phyloP scores from a whole-genome alignment of 2,113 vertebrate genomes.

The Polypterus bichir region DNA sequence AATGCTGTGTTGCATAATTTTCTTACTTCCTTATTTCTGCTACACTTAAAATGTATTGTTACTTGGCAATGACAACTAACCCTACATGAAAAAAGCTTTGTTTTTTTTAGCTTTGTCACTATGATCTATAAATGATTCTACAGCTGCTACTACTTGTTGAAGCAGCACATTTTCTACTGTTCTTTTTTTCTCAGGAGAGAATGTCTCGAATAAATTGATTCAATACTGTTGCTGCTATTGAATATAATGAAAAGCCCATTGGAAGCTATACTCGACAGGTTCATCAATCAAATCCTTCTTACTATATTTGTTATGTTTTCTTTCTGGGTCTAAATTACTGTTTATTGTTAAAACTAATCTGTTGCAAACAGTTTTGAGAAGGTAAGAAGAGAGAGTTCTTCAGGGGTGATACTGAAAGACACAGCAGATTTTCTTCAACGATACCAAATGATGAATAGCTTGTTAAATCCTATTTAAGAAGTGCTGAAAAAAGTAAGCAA shows the following conservation, averaged over 20 bases:
- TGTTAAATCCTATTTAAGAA: conserved; percentile 28
- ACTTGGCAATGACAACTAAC: too few species aligned
- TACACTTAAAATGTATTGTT: too few species aligned
- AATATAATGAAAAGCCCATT: conserved; percentile 29
- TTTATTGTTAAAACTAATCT: conserved; percentile 45
- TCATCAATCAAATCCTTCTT: conserved; percentile 36
- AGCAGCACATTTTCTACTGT: conserved; percentile 25
- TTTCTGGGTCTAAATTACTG: conserved; percentile 39
- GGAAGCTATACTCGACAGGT: conserved; percentile 28
- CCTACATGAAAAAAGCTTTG: conserved; percentile 25
- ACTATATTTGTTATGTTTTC: conserved; percentile 27
- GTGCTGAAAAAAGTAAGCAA: conserved; percentile 28
- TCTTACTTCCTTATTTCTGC: too few species aligned
- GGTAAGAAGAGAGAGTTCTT: conserved; percentile 11
- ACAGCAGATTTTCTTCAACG: conserved; percentile 30
- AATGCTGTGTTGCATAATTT: too few species aligned
- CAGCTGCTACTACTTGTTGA: conserved; percentile 26
- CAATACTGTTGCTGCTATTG: conserved; percentile 33
- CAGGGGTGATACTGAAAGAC: conserved; percentile 21
- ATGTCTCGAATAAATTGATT: conserved; percentile 41
- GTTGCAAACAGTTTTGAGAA: conserved; percentile 23
- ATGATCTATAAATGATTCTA: conserved; percentile 41
- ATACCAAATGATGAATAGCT: conserved; percentile 25
- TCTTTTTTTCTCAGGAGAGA: conserved; percentile 19
- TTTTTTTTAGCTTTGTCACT: conserved; percentile 37